Evolutionary conservation across 2,113 vertebrate genomes (phyloP), one percentile per base, ranked within the genome.

Genomic region (Tachysurus fulvidraco): DNA sequence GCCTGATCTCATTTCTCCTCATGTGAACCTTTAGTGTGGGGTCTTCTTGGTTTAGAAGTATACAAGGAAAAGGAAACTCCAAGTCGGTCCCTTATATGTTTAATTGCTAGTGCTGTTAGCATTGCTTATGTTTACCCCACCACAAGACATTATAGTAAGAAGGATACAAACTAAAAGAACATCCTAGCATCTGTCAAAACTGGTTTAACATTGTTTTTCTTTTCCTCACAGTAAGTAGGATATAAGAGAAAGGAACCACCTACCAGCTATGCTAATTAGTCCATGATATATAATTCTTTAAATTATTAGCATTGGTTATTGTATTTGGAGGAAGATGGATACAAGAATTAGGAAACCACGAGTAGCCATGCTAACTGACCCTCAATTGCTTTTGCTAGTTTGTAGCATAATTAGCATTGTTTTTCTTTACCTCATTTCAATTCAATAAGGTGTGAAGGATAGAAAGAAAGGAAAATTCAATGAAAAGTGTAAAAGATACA

Each of bases 1-100:
- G 78, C n/a, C 67, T 60, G n/a, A 73, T 78, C 73, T 62, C 28
- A 64, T 59, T 60, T 73, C 62, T 50, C 79, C 85, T 82, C 30
- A 28, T 21, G 21, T 71, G 85, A 80, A 67, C 84, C 17, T 60
- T 44, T 41, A 8, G 21, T 57, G n/a, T n/a, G 83, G 54, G 30
- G 23, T 84, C 50, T 41, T 46, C 64, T 83, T 67, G 17, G 52
- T 44, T 84, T 84, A 46, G 7, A 28, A n/a, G 5, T 23, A 46
- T 10, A 54, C 13, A 78, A 28, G 46, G 19, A 78, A 78, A 28
- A 77, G 25, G 46, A 77, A 54, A 52, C 5, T 28, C 74, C 23
- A 50, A n/a, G 73, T 13, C 17, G 1, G 14, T 7, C 50, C 12
- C 28, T 77, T 12, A 28, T 54, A 9, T 25, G 21, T 76, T 76